Conservation (phyloP, 2,113 vertebrate genomes). For the Toxotes jaculatrix region DNA sequence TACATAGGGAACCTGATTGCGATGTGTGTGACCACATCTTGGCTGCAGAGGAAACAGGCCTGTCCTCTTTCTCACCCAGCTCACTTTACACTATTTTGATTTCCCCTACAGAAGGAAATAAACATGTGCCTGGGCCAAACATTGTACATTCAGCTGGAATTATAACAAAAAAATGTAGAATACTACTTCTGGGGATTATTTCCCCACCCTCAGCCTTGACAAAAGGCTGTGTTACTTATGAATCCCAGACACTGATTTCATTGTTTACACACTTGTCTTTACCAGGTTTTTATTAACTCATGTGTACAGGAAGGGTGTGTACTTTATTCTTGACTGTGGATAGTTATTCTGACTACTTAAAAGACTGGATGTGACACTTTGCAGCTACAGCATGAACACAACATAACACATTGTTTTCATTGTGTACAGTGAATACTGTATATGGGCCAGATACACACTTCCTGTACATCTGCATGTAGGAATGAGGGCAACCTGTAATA, state of each 20-base stretch:
- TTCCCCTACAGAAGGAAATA: constrained; percentile 43
- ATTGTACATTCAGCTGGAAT: constrained; percentile 36
- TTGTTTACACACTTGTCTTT: not conserved
- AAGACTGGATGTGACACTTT: not conserved
- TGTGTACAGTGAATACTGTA: not conserved
- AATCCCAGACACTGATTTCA: not conserved
- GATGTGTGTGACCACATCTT: constrained; percentile 32
- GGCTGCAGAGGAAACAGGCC: constrained; percentile 42
- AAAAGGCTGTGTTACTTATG: not conserved
- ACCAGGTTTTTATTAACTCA: not conserved
- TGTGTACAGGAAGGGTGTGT: not conserved
- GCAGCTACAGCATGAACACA: not conserved
- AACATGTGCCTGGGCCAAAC: not conserved
- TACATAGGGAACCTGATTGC: constrained; percentile 19
- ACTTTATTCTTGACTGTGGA: not conserved
- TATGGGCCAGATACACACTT: not conserved
- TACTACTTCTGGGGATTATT: constrained; percentile 38
- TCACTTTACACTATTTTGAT: constrained; percentile 34
- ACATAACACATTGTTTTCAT: not conserved
- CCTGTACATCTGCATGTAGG: not conserved
- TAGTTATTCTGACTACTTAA: not conserved
- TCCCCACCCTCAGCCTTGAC: not conserved
- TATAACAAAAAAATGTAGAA: constrained; percentile 10
- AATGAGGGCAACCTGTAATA: not conserved
- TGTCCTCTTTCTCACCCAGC: constrained; percentile 20